A percentile compares a stretch with the other conserved stretches of the same genome.
phyloP scores from a whole-genome alignment of 1,140 invertebrate species.

The Dinothrombium tinctorium region DNA sequence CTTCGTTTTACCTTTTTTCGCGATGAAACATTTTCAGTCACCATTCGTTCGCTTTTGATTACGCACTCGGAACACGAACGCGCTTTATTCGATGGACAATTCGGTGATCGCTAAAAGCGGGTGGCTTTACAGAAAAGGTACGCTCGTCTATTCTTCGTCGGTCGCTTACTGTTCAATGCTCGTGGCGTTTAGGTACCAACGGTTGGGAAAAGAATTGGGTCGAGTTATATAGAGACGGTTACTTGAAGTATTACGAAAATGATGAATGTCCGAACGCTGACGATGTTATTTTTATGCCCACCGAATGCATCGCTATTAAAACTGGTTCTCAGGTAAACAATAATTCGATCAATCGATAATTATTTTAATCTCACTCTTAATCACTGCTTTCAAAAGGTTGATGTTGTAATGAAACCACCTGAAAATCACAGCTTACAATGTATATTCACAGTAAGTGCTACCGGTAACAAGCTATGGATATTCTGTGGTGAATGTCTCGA shows the following conservation, averaged over 20 bases:
- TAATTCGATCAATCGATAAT: neutral
- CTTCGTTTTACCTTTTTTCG: too few species aligned
- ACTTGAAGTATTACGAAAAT: constrained; percentile 20
- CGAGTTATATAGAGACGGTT: constrained; percentile 19
- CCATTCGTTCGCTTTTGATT: too few species aligned
- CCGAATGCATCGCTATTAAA: constrained; percentile 16
- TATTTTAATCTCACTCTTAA: neutral
- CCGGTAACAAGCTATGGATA: constrained; percentile 15
- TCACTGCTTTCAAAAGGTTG: neutral
- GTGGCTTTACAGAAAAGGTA: constrained; percentile 12
- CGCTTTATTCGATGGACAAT: constrained; percentile 13
- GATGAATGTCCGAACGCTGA: constrained; percentile 18
- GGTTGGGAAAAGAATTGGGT: constrained; percentile 21
- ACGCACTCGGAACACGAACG: too few species aligned
- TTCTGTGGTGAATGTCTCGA: constrained; percentile 20
- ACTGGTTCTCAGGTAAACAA: constrained; percentile 16
- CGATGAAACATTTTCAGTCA: too few species aligned
- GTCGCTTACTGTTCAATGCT: neutral
- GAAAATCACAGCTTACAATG: neutral
- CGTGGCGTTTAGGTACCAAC: neutral
- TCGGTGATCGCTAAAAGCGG: constrained; percentile 15
- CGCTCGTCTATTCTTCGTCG: neutral
- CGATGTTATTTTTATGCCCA: constrained; percentile 17
- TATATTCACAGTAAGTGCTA: constrained; percentile 8
- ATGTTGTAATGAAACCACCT: neutral